A percentile compares a stretch with the other conserved stretches of the same genome.
phyloP scores from a whole-genome alignment of 2,113 vertebrate species.

The Ia io region DNA sequence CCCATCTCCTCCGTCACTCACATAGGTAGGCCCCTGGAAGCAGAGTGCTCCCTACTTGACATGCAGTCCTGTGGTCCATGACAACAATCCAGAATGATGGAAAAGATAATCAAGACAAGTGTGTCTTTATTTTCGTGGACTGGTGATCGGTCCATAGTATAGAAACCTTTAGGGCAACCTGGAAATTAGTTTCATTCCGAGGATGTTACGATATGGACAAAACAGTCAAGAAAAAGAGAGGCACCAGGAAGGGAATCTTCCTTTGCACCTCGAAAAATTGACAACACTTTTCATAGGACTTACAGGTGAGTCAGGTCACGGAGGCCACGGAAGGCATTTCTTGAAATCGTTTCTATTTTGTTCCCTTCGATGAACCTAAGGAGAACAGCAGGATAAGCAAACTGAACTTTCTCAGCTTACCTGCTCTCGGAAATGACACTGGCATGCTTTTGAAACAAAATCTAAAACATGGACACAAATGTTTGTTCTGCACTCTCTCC shows the following conservation, averaged over 20 bases:
- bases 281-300: constrained; percentile 71
- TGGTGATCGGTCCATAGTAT: rapidly evolving
- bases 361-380: constrained; percentile 97
- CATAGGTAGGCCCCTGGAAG: rapidly evolving
- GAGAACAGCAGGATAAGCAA: not conserved
- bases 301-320: constrained; percentile 97
- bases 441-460: not conserved
- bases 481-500: not conserved
- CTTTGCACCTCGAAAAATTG: not conserved
- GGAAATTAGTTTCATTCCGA: not conserved
- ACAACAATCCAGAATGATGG: not conserved
- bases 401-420: not conserved
- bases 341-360: constrained; percentile 94
- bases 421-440: not conserved
- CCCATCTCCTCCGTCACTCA: not conserved
- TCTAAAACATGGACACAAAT: not conserved
- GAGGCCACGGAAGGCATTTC: constrained; percentile 95
- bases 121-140: not conserved
- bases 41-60: not conserved
- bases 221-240: not conserved
- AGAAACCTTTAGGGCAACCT: not conserved
- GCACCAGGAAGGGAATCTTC: not conserved
- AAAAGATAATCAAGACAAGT: not conserved
- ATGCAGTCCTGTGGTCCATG: not conserved
- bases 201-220: not conserved